Evolutionary conservation across 2,888 invertebrate species (phyloP).

Genomic region (Pachydiplax longipennis): DNA sequence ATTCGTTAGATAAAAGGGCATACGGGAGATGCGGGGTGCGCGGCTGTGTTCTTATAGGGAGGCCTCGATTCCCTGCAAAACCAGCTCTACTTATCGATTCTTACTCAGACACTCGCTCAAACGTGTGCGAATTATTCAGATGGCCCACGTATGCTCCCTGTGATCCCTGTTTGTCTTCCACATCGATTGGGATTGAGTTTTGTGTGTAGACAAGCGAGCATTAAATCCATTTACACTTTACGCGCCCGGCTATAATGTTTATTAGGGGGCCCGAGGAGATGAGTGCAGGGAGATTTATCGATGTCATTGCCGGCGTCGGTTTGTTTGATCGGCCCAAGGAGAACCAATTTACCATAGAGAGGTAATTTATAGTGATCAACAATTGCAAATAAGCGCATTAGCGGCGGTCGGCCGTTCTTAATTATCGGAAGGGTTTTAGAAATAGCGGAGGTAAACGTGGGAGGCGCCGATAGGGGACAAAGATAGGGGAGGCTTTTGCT

Average conservation of each 20-base stretch:
- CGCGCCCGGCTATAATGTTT: background rate
- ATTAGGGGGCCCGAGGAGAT: background rate
- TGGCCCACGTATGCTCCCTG: background rate
- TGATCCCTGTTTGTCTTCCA: background rate
- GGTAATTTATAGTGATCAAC: background rate
- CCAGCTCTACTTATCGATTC: slow-evolving; percentile 5
- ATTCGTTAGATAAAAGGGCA: background rate
- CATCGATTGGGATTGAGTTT: background rate
- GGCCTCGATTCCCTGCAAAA: background rate
- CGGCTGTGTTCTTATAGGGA: background rate
- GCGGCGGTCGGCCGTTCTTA: background rate
- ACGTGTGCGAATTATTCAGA: slow-evolving; percentile 24
- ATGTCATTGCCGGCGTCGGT: background rate
- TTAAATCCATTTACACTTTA: background rate
- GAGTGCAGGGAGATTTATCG: background rate
- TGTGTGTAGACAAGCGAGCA: background rate
- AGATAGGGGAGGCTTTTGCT: no score
- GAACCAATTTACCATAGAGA: background rate
- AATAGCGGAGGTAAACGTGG: background rate
- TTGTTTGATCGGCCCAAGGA: background rate
- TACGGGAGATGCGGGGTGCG: background rate
- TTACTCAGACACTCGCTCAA: background rate
- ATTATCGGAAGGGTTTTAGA: background rate
- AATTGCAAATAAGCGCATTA: background rate
- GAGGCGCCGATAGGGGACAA: no score